A percentile compares a stretch with the other conserved stretches of the same genome.
Evolutionary conservation across 2,797 vertebrate genomes (phyloP).

Genomic region (Lycodopsis pacificus): DNA sequence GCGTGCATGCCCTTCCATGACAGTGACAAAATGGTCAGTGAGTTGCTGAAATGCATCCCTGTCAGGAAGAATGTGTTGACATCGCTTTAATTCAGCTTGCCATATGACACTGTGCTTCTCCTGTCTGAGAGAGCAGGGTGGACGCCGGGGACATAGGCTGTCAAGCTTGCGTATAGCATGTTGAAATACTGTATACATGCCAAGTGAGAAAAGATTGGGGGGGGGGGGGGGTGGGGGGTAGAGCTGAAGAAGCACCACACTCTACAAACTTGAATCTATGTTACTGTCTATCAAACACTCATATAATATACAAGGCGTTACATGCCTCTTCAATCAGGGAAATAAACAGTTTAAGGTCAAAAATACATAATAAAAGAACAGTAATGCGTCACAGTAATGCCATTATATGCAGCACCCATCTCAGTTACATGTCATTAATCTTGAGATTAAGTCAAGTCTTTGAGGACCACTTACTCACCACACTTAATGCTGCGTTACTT

Average conservation of each 20-base stretch:
- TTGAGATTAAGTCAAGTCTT: slow-evolving; percentile 15
- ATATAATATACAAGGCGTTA: neutral
- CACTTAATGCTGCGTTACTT: neutral
- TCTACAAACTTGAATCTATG: neutral
- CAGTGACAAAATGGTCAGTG: slow-evolving; percentile 73
- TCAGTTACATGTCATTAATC: slow-evolving; percentile 12
- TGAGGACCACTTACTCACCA: neutral
- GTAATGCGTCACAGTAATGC: neutral
- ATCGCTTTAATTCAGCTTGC: slow-evolving; percentile 81
- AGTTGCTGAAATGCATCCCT: slow-evolving; percentile 78
- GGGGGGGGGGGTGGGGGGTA: neutral
- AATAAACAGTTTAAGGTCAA: neutral
- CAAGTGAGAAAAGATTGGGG: slow-evolving; percentile 46
- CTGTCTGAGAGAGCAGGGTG: slow-evolving; percentile 32
- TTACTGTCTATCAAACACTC: neutral
- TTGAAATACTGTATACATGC: slow-evolving; percentile 68
- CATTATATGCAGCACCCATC: neutral
- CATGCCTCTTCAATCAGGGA: slow-evolving; percentile 6
- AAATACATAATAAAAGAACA: neutral
- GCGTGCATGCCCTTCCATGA: slow-evolving; percentile 33
- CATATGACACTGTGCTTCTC: slow-evolving; percentile 67
- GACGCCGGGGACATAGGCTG: slow-evolving; percentile 62
- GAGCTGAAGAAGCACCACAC: slow-evolving; percentile 29
- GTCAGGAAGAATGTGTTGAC: slow-evolving; percentile 81
- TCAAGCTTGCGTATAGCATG: slow-evolving; percentile 62